Evolutionary conservation across 2,888 invertebrate genomes (phyloP).

Genomic region (Apantesis nais): DNA sequence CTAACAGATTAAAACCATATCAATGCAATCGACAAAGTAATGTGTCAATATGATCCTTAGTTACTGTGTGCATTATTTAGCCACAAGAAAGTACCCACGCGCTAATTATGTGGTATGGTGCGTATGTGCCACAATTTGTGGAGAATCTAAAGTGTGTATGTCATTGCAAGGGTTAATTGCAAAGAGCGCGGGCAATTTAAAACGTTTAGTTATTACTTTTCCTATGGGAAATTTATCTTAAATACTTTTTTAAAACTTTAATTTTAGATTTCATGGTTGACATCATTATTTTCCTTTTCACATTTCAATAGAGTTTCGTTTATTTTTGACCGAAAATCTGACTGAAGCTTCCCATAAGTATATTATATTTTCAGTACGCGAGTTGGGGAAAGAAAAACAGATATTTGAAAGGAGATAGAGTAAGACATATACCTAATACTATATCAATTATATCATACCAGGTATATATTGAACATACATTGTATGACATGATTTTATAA

Average conservation of each 20-base stretch:
- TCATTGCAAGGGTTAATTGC: constrained; percentile 53
- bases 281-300: too few relatives aligned
- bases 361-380: too few relatives aligned
- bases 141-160: constrained; percentile 45
- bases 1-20: background rate
- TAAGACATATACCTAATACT: background rate
- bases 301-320: too few relatives aligned
- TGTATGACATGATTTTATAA: background rate
- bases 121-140: constrained; percentile 46
- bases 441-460: background rate
- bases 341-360: too few relatives aligned
- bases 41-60: constrained; percentile 23
- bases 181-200: constrained; percentile 41
- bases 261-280: background rate
- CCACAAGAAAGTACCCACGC: constrained; percentile 30
- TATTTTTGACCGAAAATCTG: too few relatives aligned
- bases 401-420: too few relatives aligned
- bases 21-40: constrained; percentile 19
- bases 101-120: constrained; percentile 33
- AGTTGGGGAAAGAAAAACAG: too few relatives aligned
- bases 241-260: background rate
- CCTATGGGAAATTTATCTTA: constrained; percentile 23
- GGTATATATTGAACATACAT: background rate
- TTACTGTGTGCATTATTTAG: constrained; percentile 15
- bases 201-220: constrained; percentile 36